phyloP scores from a whole-genome alignment of 2,888 invertebrate species.

The Miltochrista miniata region DNA sequence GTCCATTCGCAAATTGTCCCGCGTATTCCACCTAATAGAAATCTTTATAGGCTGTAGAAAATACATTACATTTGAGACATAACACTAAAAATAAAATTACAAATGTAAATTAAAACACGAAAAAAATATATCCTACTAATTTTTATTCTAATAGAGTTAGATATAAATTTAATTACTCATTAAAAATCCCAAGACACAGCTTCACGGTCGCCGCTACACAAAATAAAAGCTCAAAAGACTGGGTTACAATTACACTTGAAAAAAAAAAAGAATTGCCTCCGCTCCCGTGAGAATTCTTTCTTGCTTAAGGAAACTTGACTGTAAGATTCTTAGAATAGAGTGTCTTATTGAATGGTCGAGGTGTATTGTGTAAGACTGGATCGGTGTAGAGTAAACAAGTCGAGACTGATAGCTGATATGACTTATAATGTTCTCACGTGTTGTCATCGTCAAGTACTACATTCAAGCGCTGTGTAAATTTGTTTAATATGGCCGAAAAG shows the following conservation, averaged over 20 bases:
- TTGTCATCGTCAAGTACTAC: background rate
- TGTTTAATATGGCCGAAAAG: no score
- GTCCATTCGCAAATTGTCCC: no score
- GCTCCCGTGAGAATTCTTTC: slow-evolving; percentile 22
- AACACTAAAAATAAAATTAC: no score
- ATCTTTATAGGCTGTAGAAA: no score
- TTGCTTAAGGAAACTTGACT: slow-evolving; percentile 1
- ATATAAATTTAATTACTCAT: background rate
- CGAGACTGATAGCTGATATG: background rate
- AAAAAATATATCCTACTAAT: background rate
- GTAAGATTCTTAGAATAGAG: background rate
- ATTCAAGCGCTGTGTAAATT: no score
- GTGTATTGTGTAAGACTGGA: slow-evolving; percentile 3
- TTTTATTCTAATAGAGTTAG: background rate
- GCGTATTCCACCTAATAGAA: no score
- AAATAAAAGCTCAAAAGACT: slow-evolving; percentile 16
- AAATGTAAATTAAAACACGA: no score
- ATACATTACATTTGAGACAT: no score
- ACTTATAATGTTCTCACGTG: slow-evolving; percentile 1
- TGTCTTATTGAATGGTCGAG: slow-evolving; percentile 4
- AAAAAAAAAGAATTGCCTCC: slow-evolving; percentile 15
- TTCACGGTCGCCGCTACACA: slow-evolving; percentile 17
- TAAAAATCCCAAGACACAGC: background rate
- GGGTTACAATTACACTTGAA: slow-evolving; percentile 34
- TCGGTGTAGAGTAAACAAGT: slow-evolving; percentile 5